Evolutionary conservation across 2,888 invertebrate genomes (phyloP), one percentile per base, ranked within the genome.

Genomic region (Drosophila helvetica): DNA sequence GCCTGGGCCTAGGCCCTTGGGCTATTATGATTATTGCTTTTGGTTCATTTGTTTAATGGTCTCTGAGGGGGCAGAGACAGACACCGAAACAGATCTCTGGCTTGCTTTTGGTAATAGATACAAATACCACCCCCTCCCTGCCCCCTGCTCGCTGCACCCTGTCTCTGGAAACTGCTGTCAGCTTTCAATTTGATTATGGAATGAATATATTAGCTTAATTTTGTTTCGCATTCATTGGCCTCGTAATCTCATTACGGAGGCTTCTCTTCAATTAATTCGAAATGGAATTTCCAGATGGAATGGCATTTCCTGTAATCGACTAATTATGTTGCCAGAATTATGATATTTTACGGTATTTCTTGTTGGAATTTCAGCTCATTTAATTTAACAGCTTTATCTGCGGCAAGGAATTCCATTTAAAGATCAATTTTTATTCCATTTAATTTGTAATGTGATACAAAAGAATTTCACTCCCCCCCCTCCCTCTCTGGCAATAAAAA

Each of bases 11-110:
- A 19, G 61, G 38, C 69, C 62, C 19, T 56, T 57, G 50, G 66
- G 72, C 77, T 80, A 80, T 85, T 80, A 82, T 82, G 80, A 65
- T 77, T 85, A 82, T 86, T 80, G 80, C 84, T 74, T 80, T 75
- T 71, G 75, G 83, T 80, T 86, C 75, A 86, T 83, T 86, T 86
- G 77, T 83, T 83, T 83, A 86, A 86, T 86, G 86, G 72, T 54
- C 54, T 65, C 25, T 3, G n/a, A 51, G 50, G 38, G 53, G 50
- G 65, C 22, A 50, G 51, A 66, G 63, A n/a, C 47, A 18, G 38
- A 38, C 6, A 15, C n/a, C 6, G 38, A 2, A 38, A 38, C 42
- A 48, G 54, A 63, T 62, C 63, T 48, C 42, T n/a, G 6, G 54
- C 47, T 47, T 6, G 25, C 48, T 47, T 63, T 63, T 53, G 64